Base-by-base conservation (phyloP, 1,140 invertebrate genomes). In the Aphis craccivora region DNA sequence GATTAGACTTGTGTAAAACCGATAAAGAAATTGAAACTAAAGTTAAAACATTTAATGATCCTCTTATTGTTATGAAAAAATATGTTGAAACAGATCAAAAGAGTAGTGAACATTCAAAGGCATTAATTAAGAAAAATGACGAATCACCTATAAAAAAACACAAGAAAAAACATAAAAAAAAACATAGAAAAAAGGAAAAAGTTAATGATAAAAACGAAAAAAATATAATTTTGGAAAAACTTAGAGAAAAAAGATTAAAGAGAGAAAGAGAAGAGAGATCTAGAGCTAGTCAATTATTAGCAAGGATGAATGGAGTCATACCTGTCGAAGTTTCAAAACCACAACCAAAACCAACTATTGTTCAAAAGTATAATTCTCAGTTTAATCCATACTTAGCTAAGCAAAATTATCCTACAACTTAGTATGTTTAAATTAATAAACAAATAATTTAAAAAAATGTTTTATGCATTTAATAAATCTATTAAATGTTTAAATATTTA, bases 291-390 rank as follows among this genome's bases (percentile, higher is more conserved):
- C 95, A 95, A 93, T 95, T 99, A 48, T 95, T 99, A 76, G 96
- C 96, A 22, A 97, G 96, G 95, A 92, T 97, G 3, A 95, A 95
- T 95, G 96, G 96, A n/a, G 95, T 96, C 94, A 94, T 94, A 37
- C 94, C 94, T 93, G 91, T 94, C 55, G 93, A 94, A 37, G 93
- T 95, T 87, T 94, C 60, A 95, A 89, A 94, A 94, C 93, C 94
- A 94, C 93, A 94, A 89, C 76, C 95, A 90, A 94, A 95, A 94
- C 94, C 95, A 89, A 94, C 94, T 94, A 95, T 96, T 7, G 96
- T 96, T 94, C 97, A 97, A 94, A 97, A 97, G 95, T 99, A 99
- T 95, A 98, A 98, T 96, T 98, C 98, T 18, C 98, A 99, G 95
- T 99, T 98, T 95, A 99, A 98, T 96, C 98, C 98, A 90, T 97